These are phyloP conservation scores for Mastacembelus armatus DNA, from an alignment of 2,797 vertebrate genomes.

Conservation along the genomic window DNA sequence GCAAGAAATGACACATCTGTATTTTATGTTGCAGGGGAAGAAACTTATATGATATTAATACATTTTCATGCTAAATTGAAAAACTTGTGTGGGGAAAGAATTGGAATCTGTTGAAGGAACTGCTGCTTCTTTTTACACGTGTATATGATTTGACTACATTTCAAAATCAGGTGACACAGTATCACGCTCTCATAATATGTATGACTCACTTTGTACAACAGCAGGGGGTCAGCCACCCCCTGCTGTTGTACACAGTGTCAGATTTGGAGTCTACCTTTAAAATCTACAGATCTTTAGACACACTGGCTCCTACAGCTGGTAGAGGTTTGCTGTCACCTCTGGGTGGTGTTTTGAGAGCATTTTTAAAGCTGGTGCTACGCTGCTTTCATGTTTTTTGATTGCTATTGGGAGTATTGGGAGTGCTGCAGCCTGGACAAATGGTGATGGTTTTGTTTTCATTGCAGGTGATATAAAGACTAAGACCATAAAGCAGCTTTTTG, in stretches of 20 bases:
- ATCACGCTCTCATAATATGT: too few relatives aligned
- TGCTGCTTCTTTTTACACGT: too few relatives aligned
- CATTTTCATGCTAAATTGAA: background rate
- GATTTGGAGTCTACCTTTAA: too few relatives aligned
- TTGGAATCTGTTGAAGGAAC: conserved; percentile 13
- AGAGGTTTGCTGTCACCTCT: background rate
- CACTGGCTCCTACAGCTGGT: too few relatives aligned
- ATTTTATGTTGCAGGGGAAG: background rate
- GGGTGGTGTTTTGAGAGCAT: conserved; percentile 10
- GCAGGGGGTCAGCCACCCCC: too few relatives aligned
- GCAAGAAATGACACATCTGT: background rate
- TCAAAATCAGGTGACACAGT: background rate
- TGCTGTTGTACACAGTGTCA: too few relatives aligned
- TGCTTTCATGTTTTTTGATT: background rate
- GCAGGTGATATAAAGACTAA: background rate
- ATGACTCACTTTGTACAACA: too few relatives aligned
- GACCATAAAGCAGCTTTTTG: background rate
- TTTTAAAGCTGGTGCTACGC: background rate
- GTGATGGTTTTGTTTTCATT: conserved; percentile 26
- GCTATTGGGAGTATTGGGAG: background rate
- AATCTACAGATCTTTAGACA: too few relatives aligned
- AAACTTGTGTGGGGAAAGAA: background rate
- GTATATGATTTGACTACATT: background rate
- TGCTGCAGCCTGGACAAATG: background rate
- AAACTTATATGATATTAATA: background rate